phyloP scores from a whole-genome alignment of 1,140 invertebrate genomes.

The Telenomus remus region DNA sequence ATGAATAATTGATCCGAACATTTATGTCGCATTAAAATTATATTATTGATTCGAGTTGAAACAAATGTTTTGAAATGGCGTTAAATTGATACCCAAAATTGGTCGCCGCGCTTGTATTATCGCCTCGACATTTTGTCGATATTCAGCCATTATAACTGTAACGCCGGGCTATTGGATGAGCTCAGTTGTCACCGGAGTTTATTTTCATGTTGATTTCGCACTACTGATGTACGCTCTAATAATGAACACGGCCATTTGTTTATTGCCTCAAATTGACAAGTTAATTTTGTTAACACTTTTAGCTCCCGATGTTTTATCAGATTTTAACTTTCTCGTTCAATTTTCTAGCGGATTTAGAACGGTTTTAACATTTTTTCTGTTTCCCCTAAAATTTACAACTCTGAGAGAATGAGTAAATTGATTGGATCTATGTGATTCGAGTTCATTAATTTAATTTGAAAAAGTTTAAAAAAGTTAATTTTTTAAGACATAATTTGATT shows the following conservation, averaged over 20 bases:
- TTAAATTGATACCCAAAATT: conserved; percentile 53
- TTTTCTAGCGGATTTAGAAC: too few relatives aligned
- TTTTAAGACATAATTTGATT: too few relatives aligned
- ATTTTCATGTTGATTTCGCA: conserved; percentile 34
- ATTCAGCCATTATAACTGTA: conserved; percentile 46
- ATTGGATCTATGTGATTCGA: too few relatives aligned
- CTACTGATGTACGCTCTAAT: conserved; percentile 38
- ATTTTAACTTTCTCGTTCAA: too few relatives aligned
- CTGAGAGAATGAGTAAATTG: too few relatives aligned
- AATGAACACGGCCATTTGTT: conserved; percentile 18
- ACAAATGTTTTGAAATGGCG: conserved; percentile 47
- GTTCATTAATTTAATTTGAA: too few relatives aligned
- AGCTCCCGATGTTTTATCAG: too few relatives aligned
- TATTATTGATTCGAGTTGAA: conserved; percentile 49
- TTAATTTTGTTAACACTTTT: too few relatives aligned
- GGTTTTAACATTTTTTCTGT: too few relatives aligned
- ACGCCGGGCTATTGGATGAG: conserved; percentile 36
- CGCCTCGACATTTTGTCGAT: conserved; percentile 54
- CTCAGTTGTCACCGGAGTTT: conserved; percentile 35
- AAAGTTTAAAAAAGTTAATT: too few relatives aligned
- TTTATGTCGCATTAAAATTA: conserved; percentile 52
- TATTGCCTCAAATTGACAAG: conserved; percentile 3
- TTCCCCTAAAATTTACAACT: too few relatives aligned
- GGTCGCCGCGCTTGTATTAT: conserved; percentile 44
- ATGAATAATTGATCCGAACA: conserved; percentile 35